Evolutionary conservation across 2,113 vertebrate genomes (phyloP).

Genomic region (Gallinago undulata): DNA sequence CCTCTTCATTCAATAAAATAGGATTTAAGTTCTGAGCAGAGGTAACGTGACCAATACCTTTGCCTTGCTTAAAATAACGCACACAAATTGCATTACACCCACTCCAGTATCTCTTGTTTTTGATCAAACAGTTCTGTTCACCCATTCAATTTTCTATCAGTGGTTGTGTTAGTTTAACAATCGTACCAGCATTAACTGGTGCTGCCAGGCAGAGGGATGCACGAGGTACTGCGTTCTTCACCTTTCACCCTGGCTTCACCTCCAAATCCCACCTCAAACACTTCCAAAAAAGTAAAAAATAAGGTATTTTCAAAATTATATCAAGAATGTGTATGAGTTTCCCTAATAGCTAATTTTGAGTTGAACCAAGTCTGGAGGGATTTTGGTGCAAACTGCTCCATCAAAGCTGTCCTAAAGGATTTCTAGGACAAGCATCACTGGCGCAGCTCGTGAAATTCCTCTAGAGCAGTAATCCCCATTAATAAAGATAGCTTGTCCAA

Average conservation of each 20-base stretch:
- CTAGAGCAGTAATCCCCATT: background rate
- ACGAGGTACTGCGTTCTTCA: background rate
- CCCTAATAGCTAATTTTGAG: background rate
- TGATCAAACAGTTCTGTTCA: slow-evolving; percentile 34
- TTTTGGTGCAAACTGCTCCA: background rate
- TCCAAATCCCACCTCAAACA: background rate
- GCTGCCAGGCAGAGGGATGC: background rate
- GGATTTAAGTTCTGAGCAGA: background rate
- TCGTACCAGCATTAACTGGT: background rate
- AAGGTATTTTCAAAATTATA: background rate
- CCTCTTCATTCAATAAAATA: background rate
- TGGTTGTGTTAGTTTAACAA: background rate
- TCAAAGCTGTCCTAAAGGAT: background rate
- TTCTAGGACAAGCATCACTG: background rate
- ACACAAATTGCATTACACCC: background rate
- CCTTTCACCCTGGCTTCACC: background rate
- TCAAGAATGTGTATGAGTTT: rapidly evolving
- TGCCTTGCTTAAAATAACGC: background rate
- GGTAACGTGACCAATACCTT: background rate
- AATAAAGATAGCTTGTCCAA: background rate
- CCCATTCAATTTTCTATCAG: background rate
- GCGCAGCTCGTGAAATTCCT: background rate
- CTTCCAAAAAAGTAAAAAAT: too few relatives aligned
- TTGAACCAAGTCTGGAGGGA: background rate
- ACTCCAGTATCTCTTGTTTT: background rate